Evolutionary conservation across 2,797 vertebrate species (phyloP).

Genomic region (Cirrhinus mrigala): DNA sequence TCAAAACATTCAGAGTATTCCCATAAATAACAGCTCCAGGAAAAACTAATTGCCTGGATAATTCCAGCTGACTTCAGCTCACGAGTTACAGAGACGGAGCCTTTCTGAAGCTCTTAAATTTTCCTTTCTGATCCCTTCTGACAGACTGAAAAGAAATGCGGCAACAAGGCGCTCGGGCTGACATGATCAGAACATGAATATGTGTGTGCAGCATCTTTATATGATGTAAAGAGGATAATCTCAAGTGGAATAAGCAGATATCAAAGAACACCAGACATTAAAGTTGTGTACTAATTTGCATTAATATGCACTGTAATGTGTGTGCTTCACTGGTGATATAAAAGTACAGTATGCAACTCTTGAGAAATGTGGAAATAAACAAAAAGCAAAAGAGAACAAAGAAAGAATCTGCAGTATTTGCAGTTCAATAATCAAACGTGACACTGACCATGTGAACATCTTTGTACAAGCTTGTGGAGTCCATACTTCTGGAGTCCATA

Average conservation of each 20-base stretch:
- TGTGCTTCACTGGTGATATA: not conserved
- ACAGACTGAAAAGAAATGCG: constrained; percentile 7
- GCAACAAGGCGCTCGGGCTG: constrained; percentile 7
- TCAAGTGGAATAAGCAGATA: constrained; percentile 6
- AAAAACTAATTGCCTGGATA: constrained; percentile 46
- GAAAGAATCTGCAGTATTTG: not conserved
- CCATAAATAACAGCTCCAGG: constrained; percentile 36
- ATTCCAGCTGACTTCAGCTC: constrained; percentile 23
- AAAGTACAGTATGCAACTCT: not conserved
- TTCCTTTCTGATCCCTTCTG: constrained; percentile 13
- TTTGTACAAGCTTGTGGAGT: not conserved
- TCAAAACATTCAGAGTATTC: constrained; percentile 38
- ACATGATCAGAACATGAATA: not conserved
- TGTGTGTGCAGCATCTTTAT: constrained; percentile 7
- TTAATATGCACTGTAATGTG: not conserved
- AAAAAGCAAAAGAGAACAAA: not conserved
- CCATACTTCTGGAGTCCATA: no score
- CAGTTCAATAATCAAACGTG: not conserved
- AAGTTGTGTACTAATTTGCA: not conserved
- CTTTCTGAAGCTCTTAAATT: constrained; percentile 29
- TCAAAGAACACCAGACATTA: not conserved
- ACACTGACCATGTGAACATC: not conserved
- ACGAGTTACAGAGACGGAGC: not conserved
- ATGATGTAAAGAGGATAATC: not conserved
- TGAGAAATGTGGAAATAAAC: not conserved